Percentiles rank a stretch among this genome's conserved stretches.
These are phyloP conservation scores for Papilio xuthus DNA, from an alignment of 1,140 invertebrate genomes.

Conservation along the genomic window DNA sequence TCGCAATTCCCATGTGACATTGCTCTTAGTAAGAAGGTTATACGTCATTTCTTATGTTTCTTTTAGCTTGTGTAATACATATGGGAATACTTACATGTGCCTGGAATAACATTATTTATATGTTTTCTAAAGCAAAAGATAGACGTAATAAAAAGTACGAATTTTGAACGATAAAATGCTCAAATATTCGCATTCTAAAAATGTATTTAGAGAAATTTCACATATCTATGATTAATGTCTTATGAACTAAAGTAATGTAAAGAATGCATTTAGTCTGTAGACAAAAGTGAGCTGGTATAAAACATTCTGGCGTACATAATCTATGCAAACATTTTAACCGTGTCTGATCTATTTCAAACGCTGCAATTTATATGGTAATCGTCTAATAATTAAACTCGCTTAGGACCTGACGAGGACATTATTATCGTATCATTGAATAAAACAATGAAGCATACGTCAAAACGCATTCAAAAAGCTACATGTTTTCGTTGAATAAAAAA, in stretches of 20 bases:
- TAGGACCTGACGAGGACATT: neutral
- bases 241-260: neutral
- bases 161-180: neutral
- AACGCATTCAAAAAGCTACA: neutral
- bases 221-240: neutral
- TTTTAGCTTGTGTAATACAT: neutral
- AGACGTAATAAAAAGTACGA: neutral
- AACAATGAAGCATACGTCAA: neutral
- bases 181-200: neutral
- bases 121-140: neutral
- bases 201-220: neutral
- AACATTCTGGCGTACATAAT: neutral
- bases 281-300: neutral
- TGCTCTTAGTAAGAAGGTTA: neutral
- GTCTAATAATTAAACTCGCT: neutral
- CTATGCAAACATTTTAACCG: conserved; percentile 13
- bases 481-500: too few relatives aligned
- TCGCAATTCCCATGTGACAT: neutral
- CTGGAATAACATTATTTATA: neutral
- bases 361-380: conserved; percentile 15
- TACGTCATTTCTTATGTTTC: neutral
- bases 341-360: neutral
- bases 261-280: neutral
- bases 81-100: neutral
- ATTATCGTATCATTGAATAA: neutral